These are phyloP conservation scores for Augiades crinisus DNA, from an alignment of 2,888 invertebrate species.

Conservation along the genomic window DNA sequence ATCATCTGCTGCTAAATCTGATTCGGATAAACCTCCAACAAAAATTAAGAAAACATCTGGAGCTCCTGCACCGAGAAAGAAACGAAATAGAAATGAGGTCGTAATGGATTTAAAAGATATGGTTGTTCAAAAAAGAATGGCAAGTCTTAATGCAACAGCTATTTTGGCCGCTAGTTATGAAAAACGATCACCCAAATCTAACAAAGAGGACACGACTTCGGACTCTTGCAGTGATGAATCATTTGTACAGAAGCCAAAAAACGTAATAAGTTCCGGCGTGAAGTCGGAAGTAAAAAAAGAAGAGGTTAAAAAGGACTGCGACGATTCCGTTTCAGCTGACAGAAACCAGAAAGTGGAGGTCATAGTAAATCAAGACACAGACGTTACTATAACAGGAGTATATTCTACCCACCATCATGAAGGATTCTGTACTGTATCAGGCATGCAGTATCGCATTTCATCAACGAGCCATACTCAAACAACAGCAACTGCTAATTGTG, in stretches of 20 bases:
- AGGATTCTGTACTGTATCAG: conserved; percentile 91
- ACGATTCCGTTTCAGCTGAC: conserved; percentile 54
- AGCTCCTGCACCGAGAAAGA: conserved; percentile 69
- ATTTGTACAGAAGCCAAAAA: conserved; percentile 76
- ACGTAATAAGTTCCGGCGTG: conserved; percentile 76
- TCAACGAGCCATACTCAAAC: conserved; percentile 93
- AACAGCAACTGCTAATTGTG: conserved; percentile 90
- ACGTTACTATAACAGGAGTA: conserved; percentile 93
- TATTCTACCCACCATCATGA: conserved; percentile 92
- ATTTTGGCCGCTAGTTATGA: conserved; percentile 95
- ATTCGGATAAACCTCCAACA: conserved; percentile 72
- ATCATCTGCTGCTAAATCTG: conserved; percentile 62
- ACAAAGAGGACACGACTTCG: conserved; percentile 81
- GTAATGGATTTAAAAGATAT: conserved; percentile 92
- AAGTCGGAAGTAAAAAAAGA: conserved; percentile 77
- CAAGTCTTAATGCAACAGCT: conserved; percentile 94
- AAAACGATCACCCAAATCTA: conserved; percentile 83
- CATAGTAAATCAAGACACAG: conserved; percentile 92
- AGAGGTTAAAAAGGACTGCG: conserved; percentile 65
- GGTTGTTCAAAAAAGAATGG: conserved; percentile 95
- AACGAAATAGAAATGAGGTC: conserved; percentile 82
- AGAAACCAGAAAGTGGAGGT: conserved; percentile 86
- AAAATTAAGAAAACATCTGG: conserved; percentile 71
- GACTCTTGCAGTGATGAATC: conserved; percentile 79
- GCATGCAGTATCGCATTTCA: conserved; percentile 93